These are phyloP conservation scores for Pogonus chalceus DNA, from an alignment of 1,140 invertebrate genomes.

Conservation along the genomic window DNA sequence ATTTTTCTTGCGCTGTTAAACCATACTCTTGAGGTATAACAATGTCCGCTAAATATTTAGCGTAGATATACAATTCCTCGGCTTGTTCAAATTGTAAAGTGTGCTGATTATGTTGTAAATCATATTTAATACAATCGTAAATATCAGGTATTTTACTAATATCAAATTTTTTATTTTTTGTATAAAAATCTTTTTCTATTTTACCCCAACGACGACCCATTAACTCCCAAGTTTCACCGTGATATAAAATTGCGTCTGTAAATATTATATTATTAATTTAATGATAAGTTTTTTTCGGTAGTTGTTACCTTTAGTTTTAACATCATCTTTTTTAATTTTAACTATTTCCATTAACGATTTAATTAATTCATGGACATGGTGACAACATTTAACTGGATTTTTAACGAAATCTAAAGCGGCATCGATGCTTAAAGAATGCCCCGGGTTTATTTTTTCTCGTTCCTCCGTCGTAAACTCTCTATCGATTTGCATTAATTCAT, in stretches of 20 bases:
- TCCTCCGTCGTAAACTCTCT: slow-evolving; percentile 82
- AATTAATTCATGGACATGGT: slow-evolving; percentile 78
- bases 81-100: slow-evolving; percentile 88
- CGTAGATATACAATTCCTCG: slow-evolving; percentile 89
- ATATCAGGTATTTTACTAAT: slow-evolving; percentile 99
- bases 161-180: slow-evolving; percentile 86
- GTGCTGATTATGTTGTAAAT: slow-evolving; percentile 95
- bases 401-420: slow-evolving; percentile 91
- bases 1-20: slow-evolving; percentile 87
- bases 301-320: slow-evolving; percentile 70
- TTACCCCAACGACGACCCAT: slow-evolving; percentile 97
- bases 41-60: slow-evolving; percentile 93
- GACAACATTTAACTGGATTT: slow-evolving; percentile 91
- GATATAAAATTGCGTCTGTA: slow-evolving; percentile 83
- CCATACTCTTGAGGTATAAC: slow-evolving; percentile 99
- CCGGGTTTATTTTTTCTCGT: slow-evolving; percentile 78
- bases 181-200: slow-evolving; percentile 96
- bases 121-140: slow-evolving; percentile 99
- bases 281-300: slow-evolving; percentile 10
- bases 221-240: slow-evolving; percentile 98
- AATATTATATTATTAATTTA: too few species aligned
- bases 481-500: slow-evolving; percentile 87
- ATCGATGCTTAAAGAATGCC: slow-evolving; percentile 73
- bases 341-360: slow-evolving; percentile 79
- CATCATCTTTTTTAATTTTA: slow-evolving; percentile 73